These are phyloP conservation scores for Orchestia grillus DNA, from an alignment of 1,140 invertebrate genomes.

Conservation along the genomic window DNA sequence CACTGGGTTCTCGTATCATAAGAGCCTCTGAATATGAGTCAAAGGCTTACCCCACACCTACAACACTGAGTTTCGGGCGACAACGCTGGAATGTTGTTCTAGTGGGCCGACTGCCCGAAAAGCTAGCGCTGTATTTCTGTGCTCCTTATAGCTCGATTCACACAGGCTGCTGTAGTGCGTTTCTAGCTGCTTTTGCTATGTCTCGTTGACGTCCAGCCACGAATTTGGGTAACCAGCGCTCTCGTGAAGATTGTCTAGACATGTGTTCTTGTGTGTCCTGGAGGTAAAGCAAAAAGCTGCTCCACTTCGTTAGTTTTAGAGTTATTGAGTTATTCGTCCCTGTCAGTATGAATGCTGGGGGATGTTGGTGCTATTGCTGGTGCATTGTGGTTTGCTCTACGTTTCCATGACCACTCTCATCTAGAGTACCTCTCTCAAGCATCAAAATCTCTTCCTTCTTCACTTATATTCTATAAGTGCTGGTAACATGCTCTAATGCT, in stretches of 20 bases:
- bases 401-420: not conserved
- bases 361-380: not conserved
- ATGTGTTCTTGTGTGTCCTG: not conserved
- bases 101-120: not conserved
- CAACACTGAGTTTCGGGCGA: not conserved
- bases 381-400: not conserved
- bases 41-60: not conserved
- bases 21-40: not conserved
- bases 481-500: too few relatives aligned
- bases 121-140: not conserved
- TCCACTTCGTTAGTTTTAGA: not conserved
- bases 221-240: not conserved
- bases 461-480: too few relatives aligned
- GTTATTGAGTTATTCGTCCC: not conserved
- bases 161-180: not conserved
- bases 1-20: not conserved
- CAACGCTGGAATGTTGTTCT: not conserved
- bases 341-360: not conserved
- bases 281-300: not conserved
- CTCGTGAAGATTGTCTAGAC: not conserved
- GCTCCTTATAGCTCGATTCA: not conserved
- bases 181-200: not conserved
- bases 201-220: not conserved
- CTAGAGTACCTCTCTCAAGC: not conserved
- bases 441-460: not conserved